Base-by-base conservation (phyloP, 1,140 invertebrate species). In the Calycopis cecrops region DNA sequence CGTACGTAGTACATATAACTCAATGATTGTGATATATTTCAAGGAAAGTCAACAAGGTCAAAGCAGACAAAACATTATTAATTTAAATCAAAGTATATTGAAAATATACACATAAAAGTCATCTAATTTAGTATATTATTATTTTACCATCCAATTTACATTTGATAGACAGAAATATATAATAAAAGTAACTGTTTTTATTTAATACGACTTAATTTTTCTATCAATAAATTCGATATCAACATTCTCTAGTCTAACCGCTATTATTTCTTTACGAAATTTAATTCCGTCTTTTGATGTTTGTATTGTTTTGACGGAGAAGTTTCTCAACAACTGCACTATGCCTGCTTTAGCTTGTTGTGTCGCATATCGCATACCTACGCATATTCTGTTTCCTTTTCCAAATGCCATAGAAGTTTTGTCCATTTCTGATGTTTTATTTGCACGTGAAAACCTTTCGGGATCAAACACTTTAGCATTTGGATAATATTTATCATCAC, bases 391-490 rank as follows among this genome's bases (percentile, higher is more conserved):
- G 3, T 84, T 82, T 1, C 91, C 91, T 54, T 88, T 87, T 10
- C 91, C 91, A 66, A 93, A 93, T 0, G 92, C 91, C 56, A 92
- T 70, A 59, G 88, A 92, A 12, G 62, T 60, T 28, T 69, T 11
- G 11, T 85, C 51, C 55, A 73, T 38, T 7, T 52, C 52, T n/a
- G 47, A 57, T 10, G 55, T 28, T 14, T 61, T 67, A 47, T 77
- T 71, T 52, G 84, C 71, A 1, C 57, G 53, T 0, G 70, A 65
- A 65, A 87, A 89, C 33, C 89, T 71, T 35, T 89, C 85, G 0
- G 88, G 88, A 52, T 79, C 62, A 65, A 88, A 89, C 10, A 52
- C 52, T 48, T 88, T 76, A 11, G 88, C 87, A 37, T 89, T 60
- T 0, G 71, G 66, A 58, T 73, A 88, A 50, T 73, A 73, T 11